Evolutionary conservation across 1,140 invertebrate genomes (phyloP), one percentile per base, ranked within the genome.

Genomic region (Habropoda laboriosa): DNA sequence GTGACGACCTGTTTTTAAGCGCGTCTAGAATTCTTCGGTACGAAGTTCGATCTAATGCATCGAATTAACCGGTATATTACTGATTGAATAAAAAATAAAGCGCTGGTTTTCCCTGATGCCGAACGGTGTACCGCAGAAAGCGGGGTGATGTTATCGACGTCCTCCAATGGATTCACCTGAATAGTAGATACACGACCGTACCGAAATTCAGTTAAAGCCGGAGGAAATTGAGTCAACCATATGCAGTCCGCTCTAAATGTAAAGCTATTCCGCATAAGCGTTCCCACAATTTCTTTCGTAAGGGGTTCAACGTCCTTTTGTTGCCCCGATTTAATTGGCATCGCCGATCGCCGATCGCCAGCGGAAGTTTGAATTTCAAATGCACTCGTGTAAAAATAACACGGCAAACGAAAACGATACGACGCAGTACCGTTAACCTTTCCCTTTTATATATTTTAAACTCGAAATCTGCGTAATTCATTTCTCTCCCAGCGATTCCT

Each of bases 321-420:
- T 40, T 51, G 38, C 40, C 30, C n/a, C 27, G 49, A 45, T 40
- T 76, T 76, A 76, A 76, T 76, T 76, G 73, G 63, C 71, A 63
- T 75, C 27, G 49, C 24, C 45, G 58, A 60, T 76, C 35, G 64
- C 30, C 66, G 38, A 42, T 42, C 40, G 30, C n/a, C n/a, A n/a
- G 18, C 42, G 32, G 75, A 71, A 70, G 57, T 60, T 79, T 79
- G 57, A 79, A 72, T 79, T 79, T 72, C 57, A 79, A 72, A 72
- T 79, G 58, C 24, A 38, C 38, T 38, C 18, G 47, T 30, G 13
- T 35, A 32, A 45, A 67, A 76, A 67, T 66, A 55, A 76, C 13
- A 40, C 63, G 27, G 2, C 27, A 3, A 32, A 53, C 35, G 73
- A 57, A 67, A 57, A 76, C 38, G 13, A 57, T 38, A 55, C 24